phyloP scores from a whole-genome alignment of 2,797 vertebrate genomes.

The Acanthurus leucopareius region DNA sequence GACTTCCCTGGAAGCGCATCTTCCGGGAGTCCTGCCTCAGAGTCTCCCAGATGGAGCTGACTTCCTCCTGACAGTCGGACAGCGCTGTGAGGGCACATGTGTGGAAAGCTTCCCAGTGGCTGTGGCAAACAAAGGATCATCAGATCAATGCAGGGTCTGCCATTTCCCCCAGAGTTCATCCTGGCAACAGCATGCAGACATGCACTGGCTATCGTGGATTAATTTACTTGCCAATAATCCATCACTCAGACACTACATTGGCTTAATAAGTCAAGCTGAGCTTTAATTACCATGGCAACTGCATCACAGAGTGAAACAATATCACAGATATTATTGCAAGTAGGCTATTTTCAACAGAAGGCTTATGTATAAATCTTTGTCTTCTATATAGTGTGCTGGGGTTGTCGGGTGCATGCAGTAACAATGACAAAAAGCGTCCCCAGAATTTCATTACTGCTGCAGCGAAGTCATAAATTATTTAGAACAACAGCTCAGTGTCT shows the following conservation, averaged over 20 bases:
- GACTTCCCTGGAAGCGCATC: conserved; percentile 86
- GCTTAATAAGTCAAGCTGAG: conserved; percentile 64
- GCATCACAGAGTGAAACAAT: conserved; percentile 67
- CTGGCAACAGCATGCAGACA: conserved; percentile 27
- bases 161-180: conserved; percentile 36
- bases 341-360: conserved; percentile 52
- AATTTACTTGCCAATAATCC: conserved; percentile 62
- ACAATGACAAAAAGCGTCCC: conserved; percentile 73
- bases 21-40: conserved; percentile 85
- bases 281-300: conserved; percentile 79
- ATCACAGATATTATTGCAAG: conserved; percentile 65
- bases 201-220: conserved; percentile 46
- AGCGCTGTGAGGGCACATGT: conserved; percentile 80
- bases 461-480: conserved; percentile 84
- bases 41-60: conserved; percentile 85
- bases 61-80: conserved; percentile 86
- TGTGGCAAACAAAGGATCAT: conserved; percentile 71
- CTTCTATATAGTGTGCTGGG: conserved; percentile 41
- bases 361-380: conserved; percentile 65
- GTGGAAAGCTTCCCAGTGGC: conserved; percentile 89
- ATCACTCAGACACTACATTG: conserved; percentile 57
- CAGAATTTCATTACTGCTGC: conserved; percentile 82
- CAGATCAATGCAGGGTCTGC: conserved; percentile 41
- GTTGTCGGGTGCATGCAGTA: conserved; percentile 54
- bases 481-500: conserved; percentile 77